A percentile compares a stretch with the other conserved stretches of the same genome.
These are phyloP conservation scores for Dendrocincla tyrannina DNA, from an alignment of 2,797 vertebrate genomes.

Conservation along the genomic window DNA sequence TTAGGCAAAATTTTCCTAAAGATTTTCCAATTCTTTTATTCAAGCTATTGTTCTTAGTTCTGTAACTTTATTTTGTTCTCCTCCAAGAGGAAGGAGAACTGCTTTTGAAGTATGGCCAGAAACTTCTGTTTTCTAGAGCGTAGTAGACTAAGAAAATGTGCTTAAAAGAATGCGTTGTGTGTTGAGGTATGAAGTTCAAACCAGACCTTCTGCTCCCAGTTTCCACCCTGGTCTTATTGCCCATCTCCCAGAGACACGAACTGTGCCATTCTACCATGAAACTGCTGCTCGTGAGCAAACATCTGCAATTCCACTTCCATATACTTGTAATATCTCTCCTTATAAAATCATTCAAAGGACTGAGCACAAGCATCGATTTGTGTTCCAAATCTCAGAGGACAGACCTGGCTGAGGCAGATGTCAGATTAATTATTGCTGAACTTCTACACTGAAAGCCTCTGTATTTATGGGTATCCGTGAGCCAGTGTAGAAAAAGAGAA, in stretches of 20 bases:
- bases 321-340: background rate
- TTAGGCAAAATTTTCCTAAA: background rate
- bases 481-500: background rate
- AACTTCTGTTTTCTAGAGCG: slow-evolving; percentile 18
- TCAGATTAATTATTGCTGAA: slow-evolving; percentile 51
- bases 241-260: background rate
- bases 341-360: slow-evolving; percentile 1
- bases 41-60: background rate
- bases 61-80: slow-evolving; percentile 57
- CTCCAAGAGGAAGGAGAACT: background rate
- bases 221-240: background rate
- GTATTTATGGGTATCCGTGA: background rate
- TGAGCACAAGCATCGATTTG: background rate
- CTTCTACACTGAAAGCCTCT: slow-evolving; percentile 29
- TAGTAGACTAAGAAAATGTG: background rate
- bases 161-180: background rate
- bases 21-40: background rate
- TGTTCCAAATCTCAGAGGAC: background rate
- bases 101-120: background rate
- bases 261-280: background rate
- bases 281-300: slow-evolving; percentile 23
- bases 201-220: background rate
- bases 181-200: background rate
- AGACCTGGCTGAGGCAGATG: slow-evolving; percentile 32
- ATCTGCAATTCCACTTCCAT: slow-evolving; percentile 14